Conservation (phyloP, 2,797 vertebrate species). For the Sphenodon punctatus region DNA sequence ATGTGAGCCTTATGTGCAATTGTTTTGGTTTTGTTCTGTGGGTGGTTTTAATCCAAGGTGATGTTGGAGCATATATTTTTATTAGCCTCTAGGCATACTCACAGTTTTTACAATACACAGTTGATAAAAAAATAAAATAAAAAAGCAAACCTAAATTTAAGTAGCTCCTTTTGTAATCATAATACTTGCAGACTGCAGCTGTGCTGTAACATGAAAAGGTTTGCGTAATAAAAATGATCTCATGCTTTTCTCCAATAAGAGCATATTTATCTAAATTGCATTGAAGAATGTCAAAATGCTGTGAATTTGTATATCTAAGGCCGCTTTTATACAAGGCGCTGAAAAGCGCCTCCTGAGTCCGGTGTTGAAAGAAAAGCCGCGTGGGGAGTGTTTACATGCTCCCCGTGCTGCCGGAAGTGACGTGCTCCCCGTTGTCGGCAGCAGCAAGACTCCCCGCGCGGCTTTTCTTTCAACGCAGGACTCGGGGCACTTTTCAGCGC, state of each 20-base stretch:
- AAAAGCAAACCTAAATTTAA: not conserved
- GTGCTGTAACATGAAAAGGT: not conserved
- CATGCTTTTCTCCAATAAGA: not conserved
- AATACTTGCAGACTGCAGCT: not conserved
- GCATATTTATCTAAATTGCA: not conserved
- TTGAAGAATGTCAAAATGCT: not conserved
- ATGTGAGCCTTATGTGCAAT: too few species aligned
- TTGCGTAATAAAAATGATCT: accelerated
- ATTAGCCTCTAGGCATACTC: not conserved
- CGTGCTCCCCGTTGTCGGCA: too few species aligned
- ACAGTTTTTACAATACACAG: not conserved
- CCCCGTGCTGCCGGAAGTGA: too few species aligned
- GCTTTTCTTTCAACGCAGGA: too few species aligned
- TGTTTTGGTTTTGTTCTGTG: not conserved
- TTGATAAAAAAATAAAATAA: not conserved
- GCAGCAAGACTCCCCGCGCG: too few species aligned
- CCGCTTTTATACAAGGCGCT: too few species aligned
- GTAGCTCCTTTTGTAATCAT: not conserved
- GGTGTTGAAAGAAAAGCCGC: too few species aligned
- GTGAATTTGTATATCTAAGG: not conserved
- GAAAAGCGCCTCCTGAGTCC: too few species aligned
- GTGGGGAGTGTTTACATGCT: too few species aligned
- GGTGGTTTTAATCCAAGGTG: not conserved
- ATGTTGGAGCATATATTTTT: not conserved
- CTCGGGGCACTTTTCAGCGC: too few species aligned